Evolutionary conservation across 2,113 vertebrate genomes (phyloP).

Genomic region (Eurystomus gularis): DNA sequence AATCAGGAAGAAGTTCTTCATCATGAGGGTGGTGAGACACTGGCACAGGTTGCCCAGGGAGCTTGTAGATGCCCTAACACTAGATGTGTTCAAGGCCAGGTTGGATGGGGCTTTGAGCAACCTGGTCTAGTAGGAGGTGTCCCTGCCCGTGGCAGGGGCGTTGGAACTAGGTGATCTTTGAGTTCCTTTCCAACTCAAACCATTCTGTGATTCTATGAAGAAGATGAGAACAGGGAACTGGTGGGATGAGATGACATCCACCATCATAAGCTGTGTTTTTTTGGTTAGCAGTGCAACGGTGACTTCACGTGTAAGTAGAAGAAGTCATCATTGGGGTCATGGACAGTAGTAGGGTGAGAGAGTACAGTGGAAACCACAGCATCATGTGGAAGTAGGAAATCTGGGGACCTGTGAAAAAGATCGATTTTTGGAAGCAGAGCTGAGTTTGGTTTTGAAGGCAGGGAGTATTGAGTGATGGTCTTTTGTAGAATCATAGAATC

Average conservation of each 20-base stretch:
- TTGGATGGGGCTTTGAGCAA: too few species aligned
- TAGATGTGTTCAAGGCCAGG: too few species aligned
- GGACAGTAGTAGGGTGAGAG: not conserved
- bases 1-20: too few species aligned
- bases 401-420: not conserved
- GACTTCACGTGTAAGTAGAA: not conserved
- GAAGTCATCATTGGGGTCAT: fast-evolving
- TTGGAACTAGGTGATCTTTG: too few species aligned
- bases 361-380: not conserved
- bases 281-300: not conserved
- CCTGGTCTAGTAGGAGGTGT: too few species aligned
- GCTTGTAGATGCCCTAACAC: too few species aligned
- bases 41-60: too few species aligned
- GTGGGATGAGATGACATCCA: not conserved
- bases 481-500: not conserved
- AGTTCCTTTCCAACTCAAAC: too few species aligned
- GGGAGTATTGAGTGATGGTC: fast-evolving
- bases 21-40: too few species aligned
- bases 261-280: not conserved
- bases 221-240: not conserved
- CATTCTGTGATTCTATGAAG: too few species aligned
- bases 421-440: not conserved
- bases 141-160: too few species aligned
- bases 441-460: not conserved
- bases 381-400: not conserved